These are phyloP conservation scores for Perca fluviatilis DNA, from an alignment of 2,113 vertebrate genomes.

Conservation along the genomic window DNA sequence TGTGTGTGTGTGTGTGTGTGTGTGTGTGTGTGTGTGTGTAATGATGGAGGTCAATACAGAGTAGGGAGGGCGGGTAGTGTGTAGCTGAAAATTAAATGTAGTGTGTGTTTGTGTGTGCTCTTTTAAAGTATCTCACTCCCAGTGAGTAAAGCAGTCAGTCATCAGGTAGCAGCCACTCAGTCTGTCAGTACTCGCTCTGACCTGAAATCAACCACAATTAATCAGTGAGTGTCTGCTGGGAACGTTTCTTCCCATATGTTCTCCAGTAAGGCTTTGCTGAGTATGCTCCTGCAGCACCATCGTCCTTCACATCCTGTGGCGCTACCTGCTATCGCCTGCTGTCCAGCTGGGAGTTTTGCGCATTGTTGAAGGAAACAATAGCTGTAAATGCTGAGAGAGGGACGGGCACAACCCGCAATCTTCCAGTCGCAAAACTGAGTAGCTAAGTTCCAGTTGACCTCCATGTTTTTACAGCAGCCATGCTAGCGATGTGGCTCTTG, in stretches of 20 bases:
- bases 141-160: slow-evolving; percentile 56
- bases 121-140: slow-evolving; percentile 44
- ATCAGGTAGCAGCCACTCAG: slow-evolving; percentile 8
- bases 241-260: slow-evolving; percentile 28
- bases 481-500: too few relatives aligned
- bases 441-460: not conserved
- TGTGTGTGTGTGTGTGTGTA: not conserved
- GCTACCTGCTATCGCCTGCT: not conserved
- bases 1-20: not conserved
- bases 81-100: slow-evolving; percentile 7
- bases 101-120: slow-evolving; percentile 18
- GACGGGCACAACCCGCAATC: not conserved
- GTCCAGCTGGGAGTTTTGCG: slow-evolving; percentile 2
- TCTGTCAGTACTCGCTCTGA: slow-evolving; percentile 11
- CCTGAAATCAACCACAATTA: slow-evolving; percentile 26
- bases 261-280: slow-evolving; percentile 40
- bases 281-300: not conserved
- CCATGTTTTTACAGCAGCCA: not conserved
- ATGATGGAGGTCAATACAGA: slow-evolving; percentile 5
- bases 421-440: not conserved
- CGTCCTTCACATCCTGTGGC: slow-evolving; percentile 7
- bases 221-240: slow-evolving; percentile 18
- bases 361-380: slow-evolving; percentile 1
- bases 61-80: not conserved
- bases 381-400: not conserved